Percentiles rank a stretch among this genome's conserved stretches.
Evolutionary conservation across 2,888 invertebrate genomes (phyloP).

Genomic region (Polietes domitor): DNA sequence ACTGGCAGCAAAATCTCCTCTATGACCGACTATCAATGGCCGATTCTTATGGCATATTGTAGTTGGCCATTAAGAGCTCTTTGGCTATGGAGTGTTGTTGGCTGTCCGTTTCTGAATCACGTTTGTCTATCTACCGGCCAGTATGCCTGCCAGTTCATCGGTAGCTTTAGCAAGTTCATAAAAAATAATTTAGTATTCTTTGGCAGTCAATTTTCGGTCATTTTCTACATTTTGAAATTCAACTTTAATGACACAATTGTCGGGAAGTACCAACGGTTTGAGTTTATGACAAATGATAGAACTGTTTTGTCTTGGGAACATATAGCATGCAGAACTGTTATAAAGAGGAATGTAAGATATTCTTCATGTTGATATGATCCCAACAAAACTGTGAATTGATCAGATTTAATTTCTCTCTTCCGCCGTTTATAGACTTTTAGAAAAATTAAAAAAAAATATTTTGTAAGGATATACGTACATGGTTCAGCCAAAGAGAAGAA

Average conservation of each 20-base stretch:
- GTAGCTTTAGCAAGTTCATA: constrained; percentile 30
- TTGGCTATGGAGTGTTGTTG: neutral
- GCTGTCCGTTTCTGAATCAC: neutral
- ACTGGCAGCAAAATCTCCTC: neutral
- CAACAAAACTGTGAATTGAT: too few species aligned
- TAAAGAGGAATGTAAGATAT: too few species aligned
- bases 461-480: too few species aligned
- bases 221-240: constrained; percentile 20
- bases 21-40: neutral
- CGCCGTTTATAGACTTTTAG: too few species aligned
- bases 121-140: neutral
- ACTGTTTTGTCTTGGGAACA: neutral
- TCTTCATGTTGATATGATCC: too few species aligned
- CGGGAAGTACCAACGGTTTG: neutral
- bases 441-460: too few species aligned
- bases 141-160: neutral
- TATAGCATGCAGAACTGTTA: too few species aligned
- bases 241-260: constrained; percentile 1
- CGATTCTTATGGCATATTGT: neutral
- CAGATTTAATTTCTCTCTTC: too few species aligned
- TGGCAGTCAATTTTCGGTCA: constrained; percentile 8
- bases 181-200: constrained; percentile 8
- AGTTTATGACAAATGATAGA: neutral
- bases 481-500: too few species aligned
- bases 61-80: neutral